A percentile compares a stretch with the other conserved stretches of the same genome.
Conservation (phyloP, 2,113 vertebrate genomes). For the Hepsetus odoe region DNA sequence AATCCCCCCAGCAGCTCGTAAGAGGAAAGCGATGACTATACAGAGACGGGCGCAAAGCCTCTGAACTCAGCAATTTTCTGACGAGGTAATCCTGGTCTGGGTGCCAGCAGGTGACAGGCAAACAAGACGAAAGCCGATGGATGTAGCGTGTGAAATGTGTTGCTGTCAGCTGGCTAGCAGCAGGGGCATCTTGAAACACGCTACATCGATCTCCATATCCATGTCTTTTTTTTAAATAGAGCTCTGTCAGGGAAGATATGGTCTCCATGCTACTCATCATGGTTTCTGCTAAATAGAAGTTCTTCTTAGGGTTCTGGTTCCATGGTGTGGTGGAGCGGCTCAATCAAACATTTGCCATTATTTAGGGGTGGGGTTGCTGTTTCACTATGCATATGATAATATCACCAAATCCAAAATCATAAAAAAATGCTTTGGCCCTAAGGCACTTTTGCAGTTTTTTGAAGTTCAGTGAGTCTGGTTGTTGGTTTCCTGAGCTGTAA, state of each 20-base stretch:
- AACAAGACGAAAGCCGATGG: slow-evolving; percentile 24
- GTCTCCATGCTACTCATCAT: not conserved
- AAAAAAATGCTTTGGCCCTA: too few relatives aligned
- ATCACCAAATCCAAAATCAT: too few relatives aligned
- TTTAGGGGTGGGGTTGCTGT: too few relatives aligned
- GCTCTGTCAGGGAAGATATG: not conserved
- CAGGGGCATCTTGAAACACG: not conserved
- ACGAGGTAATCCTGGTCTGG: slow-evolving; percentile 30
- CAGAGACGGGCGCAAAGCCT: slow-evolving; percentile 3
- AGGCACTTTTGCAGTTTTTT: too few relatives aligned
- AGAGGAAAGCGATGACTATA: slow-evolving; percentile 40
- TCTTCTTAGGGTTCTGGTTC: not conserved
- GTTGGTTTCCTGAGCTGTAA: too few relatives aligned
- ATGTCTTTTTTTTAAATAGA: slow-evolving; percentile 35
- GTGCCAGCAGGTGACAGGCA: slow-evolving; percentile 28
- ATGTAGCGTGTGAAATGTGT: slow-evolving; percentile 35
- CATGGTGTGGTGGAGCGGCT: not conserved
- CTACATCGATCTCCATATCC: slow-evolving; percentile 19
- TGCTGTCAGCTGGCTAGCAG: slow-evolving; percentile 9
- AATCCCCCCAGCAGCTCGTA: slow-evolving; percentile 31
- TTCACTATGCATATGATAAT: too few relatives aligned
- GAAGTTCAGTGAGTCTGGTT: too few relatives aligned
- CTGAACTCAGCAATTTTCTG: slow-evolving; percentile 45
- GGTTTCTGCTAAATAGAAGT: not conserved
- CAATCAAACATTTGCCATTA: too few relatives aligned